Conservation (phyloP, 2,888 invertebrate species). For the Hanleya hanleyi region DNA sequence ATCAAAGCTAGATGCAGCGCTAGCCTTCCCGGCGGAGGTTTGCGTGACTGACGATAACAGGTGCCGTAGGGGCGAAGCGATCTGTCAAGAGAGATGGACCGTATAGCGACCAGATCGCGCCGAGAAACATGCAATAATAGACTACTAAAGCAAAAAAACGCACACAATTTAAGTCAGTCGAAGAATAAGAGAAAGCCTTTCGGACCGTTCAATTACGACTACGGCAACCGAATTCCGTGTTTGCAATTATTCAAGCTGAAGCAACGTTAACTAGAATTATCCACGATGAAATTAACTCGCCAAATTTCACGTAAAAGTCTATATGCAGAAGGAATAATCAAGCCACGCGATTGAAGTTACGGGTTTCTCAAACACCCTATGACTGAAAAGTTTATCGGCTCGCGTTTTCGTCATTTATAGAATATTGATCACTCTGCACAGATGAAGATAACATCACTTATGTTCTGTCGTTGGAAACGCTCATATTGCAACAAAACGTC, state of each 20-base stretch:
- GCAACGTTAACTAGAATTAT: too few species aligned
- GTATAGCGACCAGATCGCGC: not conserved
- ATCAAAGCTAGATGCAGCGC: too few species aligned
- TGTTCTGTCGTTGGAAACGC: not conserved
- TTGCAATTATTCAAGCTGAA: too few species aligned
- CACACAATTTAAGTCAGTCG: not conserved
- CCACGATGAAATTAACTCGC: too few species aligned
- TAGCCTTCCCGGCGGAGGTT: too few species aligned
- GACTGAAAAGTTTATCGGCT: not conserved
- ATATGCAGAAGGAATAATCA: slow-evolving; percentile 2
- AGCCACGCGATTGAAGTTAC: slow-evolving; percentile 6
- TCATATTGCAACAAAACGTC: slow-evolving; percentile 4
- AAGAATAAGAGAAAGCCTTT: not conserved
- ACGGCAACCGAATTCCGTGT: too few species aligned
- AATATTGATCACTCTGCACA: slow-evolving; percentile 2
- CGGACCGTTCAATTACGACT: slow-evolving; percentile 7
- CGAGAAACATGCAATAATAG: slow-evolving; percentile 2
- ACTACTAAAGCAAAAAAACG: not conserved
- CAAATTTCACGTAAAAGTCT: not conserved
- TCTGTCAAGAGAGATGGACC: slow-evolving; percentile 7
- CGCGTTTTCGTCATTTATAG: not conserved
- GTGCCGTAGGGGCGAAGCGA: not conserved
- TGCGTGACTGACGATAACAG: slow-evolving; percentile 2
- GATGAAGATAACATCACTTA: slow-evolving; percentile 2
- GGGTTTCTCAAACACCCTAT: slow-evolving; percentile 5